Evolutionary conservation across 2,113 vertebrate species (phyloP).

Genomic region (Gasterosteus aculeatus): DNA sequence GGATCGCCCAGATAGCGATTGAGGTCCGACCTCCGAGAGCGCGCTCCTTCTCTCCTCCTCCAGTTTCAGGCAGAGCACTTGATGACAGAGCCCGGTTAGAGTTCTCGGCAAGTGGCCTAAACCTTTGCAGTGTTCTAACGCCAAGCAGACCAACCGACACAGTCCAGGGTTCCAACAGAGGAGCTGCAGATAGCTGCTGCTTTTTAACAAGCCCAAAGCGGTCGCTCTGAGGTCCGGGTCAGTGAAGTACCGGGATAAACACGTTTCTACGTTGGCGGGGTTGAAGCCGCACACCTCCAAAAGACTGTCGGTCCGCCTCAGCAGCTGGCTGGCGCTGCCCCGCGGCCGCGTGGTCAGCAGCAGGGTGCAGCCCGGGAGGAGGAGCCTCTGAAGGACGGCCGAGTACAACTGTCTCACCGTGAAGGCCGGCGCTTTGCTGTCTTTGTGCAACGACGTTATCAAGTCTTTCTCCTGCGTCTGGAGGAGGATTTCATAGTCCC

Average conservation of each 20-base stretch:
- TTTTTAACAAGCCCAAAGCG: slow-evolving; percentile 73
- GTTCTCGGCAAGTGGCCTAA: slow-evolving; percentile 80
- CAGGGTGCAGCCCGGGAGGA: slow-evolving; percentile 88
- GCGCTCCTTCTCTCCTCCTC: not conserved
- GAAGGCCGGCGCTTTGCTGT: slow-evolving; percentile 47
- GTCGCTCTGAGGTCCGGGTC: slow-evolving; percentile 33
- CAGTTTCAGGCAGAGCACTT: slow-evolving; percentile 69
- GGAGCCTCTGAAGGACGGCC: slow-evolving; percentile 85
- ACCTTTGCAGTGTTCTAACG: slow-evolving; percentile 72
- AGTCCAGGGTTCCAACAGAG: slow-evolving; percentile 86
- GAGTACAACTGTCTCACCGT: slow-evolving; percentile 84
- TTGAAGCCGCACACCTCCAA: slow-evolving; percentile 88
- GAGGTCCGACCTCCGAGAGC: not conserved
- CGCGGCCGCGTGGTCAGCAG: slow-evolving; percentile 85
- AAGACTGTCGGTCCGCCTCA: slow-evolving; percentile 84
- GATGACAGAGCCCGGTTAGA: slow-evolving; percentile 84
- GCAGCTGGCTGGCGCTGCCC: slow-evolving; percentile 81
- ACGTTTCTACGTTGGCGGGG: slow-evolving; percentile 77
- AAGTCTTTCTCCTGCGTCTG: slow-evolving; percentile 68
- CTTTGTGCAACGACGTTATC: slow-evolving; percentile 47
- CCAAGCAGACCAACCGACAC: slow-evolving; percentile 84
- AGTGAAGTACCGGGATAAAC: slow-evolving; percentile 82
- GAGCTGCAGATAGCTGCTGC: slow-evolving; percentile 78
- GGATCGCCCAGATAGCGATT: not conserved
- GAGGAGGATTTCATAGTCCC: slow-evolving; percentile 80